These are phyloP conservation scores for Caenorhabditis uteleia DNA, from an alignment of 2,888 invertebrate species.

Conservation along the genomic window DNA sequence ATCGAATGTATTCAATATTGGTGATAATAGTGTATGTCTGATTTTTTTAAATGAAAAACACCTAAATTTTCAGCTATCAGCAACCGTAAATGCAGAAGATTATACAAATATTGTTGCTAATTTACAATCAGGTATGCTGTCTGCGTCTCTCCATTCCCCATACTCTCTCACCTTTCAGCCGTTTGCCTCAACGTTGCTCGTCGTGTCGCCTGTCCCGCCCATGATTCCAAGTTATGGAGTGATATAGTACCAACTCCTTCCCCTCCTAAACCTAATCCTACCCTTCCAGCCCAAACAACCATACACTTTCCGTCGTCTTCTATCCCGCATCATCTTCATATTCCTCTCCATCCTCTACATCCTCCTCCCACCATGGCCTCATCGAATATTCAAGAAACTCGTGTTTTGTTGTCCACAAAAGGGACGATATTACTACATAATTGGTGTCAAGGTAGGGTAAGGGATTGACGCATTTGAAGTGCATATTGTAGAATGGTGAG, in stretches of 20 bases:
- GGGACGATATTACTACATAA: slow-evolving; percentile 39
- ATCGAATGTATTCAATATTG: slow-evolving; percentile 4
- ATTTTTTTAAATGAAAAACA: not conserved
- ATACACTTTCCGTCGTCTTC: slow-evolving; percentile 3
- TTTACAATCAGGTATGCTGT: slow-evolving; percentile 30
- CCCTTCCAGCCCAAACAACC: not conserved
- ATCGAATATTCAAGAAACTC: slow-evolving; percentile 31
- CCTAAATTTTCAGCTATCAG: slow-evolving; percentile 20
- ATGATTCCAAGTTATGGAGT: slow-evolving; percentile 38
- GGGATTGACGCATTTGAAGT: not conserved
- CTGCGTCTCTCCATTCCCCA: no score
- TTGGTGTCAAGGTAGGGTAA: slow-evolving; percentile 21
- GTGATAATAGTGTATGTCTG: slow-evolving; percentile 16
- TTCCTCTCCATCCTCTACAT: slow-evolving; percentile 27
- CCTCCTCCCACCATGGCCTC: slow-evolving; percentile 38
- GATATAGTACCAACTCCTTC: slow-evolving; percentile 6
- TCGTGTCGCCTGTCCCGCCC: slow-evolving; percentile 44
- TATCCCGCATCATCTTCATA: slow-evolving; percentile 14
- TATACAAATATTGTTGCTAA: slow-evolving; percentile 29
- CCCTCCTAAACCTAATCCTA: no score
- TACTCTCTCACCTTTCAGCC: slow-evolving; percentile 13
- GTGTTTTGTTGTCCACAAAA: slow-evolving; percentile 40
- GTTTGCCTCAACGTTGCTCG: slow-evolving; percentile 27
- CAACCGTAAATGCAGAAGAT: slow-evolving; percentile 37
- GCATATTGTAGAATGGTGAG: slow-evolving; percentile 5